Conservation (phyloP, 1,140 invertebrate species). For the Caenorhabditis elegans region DNA sequence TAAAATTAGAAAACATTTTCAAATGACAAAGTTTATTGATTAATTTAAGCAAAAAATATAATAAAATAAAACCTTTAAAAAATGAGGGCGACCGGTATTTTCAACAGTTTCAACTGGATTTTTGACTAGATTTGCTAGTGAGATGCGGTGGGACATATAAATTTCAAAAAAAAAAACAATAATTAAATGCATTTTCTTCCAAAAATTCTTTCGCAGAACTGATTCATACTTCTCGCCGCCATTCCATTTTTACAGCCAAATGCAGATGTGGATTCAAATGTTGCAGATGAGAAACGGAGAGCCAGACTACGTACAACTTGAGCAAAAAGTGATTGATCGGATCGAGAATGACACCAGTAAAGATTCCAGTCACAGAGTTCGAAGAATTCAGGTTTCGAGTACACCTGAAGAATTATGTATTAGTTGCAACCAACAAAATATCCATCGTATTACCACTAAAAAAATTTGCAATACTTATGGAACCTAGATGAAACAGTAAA, state of each 20-base stretch:
- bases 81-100: constrained; percentile 17
- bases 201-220: constrained; percentile 11
- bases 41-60: no score
- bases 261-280: constrained; percentile 3
- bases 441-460: no score
- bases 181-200: constrained; percentile 33
- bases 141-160: not conserved
- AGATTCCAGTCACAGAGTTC: constrained; percentile 44
- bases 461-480: no score
- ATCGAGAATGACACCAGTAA: constrained; percentile 32
- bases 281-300: constrained; percentile 12
- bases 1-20: no score
- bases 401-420: no score
- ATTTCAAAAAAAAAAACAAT: not conserved
- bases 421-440: no score
- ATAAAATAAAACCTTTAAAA: no score
- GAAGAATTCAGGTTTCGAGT: constrained; percentile 34
- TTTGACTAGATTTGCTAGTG: constrained; percentile 26
- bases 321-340: not conserved
- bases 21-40: no score
- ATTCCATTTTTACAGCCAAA: constrained; percentile 18
- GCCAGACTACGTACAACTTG: constrained; percentile 5
- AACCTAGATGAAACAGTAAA: no score
- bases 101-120: constrained; percentile 23
- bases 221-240: constrained; percentile 8